Evolutionary conservation across 2,888 invertebrate species (phyloP), one percentile per base, ranked within the genome.

Genomic region (Metopia argyrocephala): DNA sequence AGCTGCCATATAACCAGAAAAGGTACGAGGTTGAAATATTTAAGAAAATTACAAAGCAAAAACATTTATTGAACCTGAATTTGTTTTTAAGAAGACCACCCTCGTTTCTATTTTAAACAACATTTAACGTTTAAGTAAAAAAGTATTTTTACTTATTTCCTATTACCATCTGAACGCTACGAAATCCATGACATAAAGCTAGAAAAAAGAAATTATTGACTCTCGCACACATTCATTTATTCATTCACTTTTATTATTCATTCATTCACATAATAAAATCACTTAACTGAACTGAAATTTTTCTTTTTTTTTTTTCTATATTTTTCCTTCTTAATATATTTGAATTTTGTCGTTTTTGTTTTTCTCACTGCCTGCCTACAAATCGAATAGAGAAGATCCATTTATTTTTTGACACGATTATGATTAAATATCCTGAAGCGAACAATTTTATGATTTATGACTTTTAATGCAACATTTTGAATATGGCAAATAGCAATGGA

Each of bases 351-450:
- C 23, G 31, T 69, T 64, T 78, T 68, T 74, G 56, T 74, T 69
- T 74, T 69, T 28, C 46, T 38, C 54, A n/a, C 52, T n/a, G n/a
- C 23, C 45, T 80, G 71, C 71, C 65, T 73, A 76, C 62, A 73
- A 80, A 80, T 81, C 70, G 78, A 75, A 65, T 76, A 66, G 65
- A n/a, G n/a, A 78, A 81, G 73, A 78, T 83, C 52, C 68, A 76
- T 80, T 82, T 76, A 78, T 75, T 82, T 73, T 84, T 83, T 78
- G 79, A 80, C 82, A 75, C 81, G 76, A 84, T 83, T 84, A 83
- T 84, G 84, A 84, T 83, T 83, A 83, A 84, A 84, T 83, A 84
- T 85, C 84, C 84, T 84, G 84, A 79, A 85, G 83, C 84, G 54
- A 81, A 78, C 69, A 79, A 79, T 76, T 84, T 82, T 71, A 81